phyloP scores from a whole-genome alignment of 2,797 vertebrate species.

The Argya squamiceps region DNA sequence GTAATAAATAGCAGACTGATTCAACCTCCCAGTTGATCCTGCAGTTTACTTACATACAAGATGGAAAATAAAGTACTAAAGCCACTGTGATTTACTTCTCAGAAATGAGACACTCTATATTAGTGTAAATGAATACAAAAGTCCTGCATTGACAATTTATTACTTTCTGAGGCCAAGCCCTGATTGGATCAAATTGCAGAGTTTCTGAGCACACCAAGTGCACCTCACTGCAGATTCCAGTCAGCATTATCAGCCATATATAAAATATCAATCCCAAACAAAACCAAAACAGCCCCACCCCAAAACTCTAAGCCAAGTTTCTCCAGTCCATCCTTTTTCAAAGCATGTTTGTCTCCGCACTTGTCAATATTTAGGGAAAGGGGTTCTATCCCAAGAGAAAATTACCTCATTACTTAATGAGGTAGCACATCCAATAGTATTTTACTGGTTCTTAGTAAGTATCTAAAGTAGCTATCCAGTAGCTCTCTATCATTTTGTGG shows the following conservation, averaged over 20 bases:
- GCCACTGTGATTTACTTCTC: slow-evolving; percentile 87
- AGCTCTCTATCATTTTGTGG: not conserved
- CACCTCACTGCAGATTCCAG: slow-evolving; percentile 6
- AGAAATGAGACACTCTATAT: slow-evolving; percentile 88
- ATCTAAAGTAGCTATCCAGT: not conserved
- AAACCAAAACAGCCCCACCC: not conserved
- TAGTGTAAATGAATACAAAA: slow-evolving; percentile 85
- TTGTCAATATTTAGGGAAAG: not conserved
- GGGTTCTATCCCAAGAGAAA: not conserved
- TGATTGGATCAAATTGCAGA: slow-evolving; percentile 71
- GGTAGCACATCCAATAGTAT: not conserved
- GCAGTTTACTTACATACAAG: slow-evolving; percentile 89
- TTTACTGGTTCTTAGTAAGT: not conserved
- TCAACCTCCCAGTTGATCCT: slow-evolving; percentile 91
- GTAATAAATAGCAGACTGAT: slow-evolving; percentile 99
- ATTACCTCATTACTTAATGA: not conserved
- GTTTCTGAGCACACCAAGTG: not conserved
- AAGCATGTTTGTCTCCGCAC: not conserved
- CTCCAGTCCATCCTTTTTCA: not conserved
- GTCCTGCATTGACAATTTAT: slow-evolving; percentile 85
- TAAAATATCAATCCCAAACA: not conserved
- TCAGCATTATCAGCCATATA: not conserved
- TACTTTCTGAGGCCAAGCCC: slow-evolving; percentile 62
- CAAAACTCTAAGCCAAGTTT: not conserved
- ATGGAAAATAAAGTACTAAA: slow-evolving; percentile 88